phyloP scores from a whole-genome alignment of 2,113 vertebrate species.

The Taxidea taxus region DNA sequence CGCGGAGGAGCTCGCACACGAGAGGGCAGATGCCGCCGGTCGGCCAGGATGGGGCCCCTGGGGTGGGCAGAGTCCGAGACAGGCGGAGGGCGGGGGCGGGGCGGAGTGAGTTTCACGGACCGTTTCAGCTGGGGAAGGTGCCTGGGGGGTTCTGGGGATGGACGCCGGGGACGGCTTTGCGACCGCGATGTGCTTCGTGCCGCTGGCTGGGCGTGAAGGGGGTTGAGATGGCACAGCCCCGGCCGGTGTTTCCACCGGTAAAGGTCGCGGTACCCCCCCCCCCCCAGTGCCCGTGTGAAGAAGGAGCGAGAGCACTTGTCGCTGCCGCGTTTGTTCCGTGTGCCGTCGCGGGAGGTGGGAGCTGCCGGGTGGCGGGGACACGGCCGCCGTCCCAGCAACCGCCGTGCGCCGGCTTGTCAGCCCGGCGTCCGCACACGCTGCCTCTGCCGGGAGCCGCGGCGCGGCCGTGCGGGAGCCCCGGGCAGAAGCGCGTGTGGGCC shows the following conservation, averaged over 20 bases:
- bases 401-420: accelerated
- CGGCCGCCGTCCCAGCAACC: background rate
- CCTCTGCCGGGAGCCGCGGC: accelerated
- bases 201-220: background rate
- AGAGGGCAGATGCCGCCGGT: accelerated
- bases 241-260: too few relatives aligned
- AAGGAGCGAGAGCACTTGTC: background rate
- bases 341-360: background rate
- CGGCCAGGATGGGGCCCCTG: accelerated
- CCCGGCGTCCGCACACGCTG: accelerated
- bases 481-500: accelerated
- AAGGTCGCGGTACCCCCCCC: background rate
- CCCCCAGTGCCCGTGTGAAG: too few relatives aligned
- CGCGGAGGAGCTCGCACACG: accelerated
- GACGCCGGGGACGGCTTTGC: accelerated
- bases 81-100: background rate
- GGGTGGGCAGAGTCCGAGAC: background rate
- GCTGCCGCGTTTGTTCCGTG: background rate
- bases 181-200: background rate
- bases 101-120: background rate
- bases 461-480: accelerated
- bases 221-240: too few relatives aligned
- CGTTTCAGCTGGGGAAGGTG: background rate
- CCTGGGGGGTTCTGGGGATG: accelerated
- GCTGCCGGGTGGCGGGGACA: accelerated